A percentile compares a stretch with the other conserved stretches of the same genome.
phyloP scores from a whole-genome alignment of 1,140 invertebrate species.

The Holcopasites calliopsidis region DNA sequence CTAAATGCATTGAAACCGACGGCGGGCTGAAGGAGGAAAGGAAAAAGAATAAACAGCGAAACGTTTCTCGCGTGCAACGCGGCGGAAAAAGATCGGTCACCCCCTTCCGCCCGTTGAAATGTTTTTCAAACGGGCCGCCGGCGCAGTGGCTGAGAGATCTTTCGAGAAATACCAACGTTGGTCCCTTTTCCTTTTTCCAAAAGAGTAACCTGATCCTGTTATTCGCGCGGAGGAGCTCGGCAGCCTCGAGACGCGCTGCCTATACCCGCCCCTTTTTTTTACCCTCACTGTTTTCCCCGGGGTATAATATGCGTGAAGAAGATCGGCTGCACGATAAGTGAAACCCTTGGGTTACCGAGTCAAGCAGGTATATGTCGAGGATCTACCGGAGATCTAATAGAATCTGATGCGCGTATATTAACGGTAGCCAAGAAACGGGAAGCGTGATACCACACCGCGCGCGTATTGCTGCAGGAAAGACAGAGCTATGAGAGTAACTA shows the following conservation, averaged over 20 bases:
- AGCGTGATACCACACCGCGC: conserved; percentile 14
- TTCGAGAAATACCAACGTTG: conserved; percentile 35
- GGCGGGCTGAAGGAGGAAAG: neutral
- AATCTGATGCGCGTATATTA: conserved; percentile 50
- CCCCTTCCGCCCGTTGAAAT: conserved; percentile 34
- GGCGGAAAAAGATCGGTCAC: conserved; percentile 61
- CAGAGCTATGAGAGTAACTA: neutral
- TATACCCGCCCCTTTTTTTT: conserved; percentile 52
- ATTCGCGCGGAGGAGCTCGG: conserved; percentile 69
- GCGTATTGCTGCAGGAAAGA: neutral
- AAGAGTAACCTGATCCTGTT: conserved; percentile 77
- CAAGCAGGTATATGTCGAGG: conserved; percentile 66
- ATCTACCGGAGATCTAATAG: conserved; percentile 53
- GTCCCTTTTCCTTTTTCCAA: conserved; percentile 66
- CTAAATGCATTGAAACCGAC: no score
- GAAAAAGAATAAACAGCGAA: conserved; percentile 14
- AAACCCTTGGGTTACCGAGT: conserved; percentile 66
- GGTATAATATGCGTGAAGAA: conserved; percentile 73
- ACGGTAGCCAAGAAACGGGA: conserved; percentile 55
- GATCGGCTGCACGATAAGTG: conserved; percentile 72
- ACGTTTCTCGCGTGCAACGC: conserved; percentile 45
- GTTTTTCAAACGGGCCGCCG: conserved; percentile 52
- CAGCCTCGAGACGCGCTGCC: conserved; percentile 43
- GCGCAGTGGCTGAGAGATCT: conserved; percentile 13
- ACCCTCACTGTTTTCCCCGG: conserved; percentile 63